phyloP scores from a whole-genome alignment of 2,888 invertebrate species.

The Acronicta aceris region DNA sequence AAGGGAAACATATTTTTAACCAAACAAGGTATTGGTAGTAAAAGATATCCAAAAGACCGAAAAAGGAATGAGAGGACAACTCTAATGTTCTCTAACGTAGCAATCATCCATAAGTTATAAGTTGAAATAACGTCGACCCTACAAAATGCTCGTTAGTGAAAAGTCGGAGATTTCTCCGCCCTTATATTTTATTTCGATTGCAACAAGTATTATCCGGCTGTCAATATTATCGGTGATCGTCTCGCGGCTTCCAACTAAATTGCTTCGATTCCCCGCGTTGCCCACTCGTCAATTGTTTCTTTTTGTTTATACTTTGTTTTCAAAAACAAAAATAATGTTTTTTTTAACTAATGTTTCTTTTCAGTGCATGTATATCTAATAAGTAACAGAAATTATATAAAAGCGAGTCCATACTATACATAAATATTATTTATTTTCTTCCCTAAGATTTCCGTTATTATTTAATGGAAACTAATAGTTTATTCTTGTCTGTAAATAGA shows the following conservation, averaged over 20 bases:
- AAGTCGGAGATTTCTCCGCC: conserved; percentile 61
- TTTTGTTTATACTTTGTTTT: conserved; percentile 50
- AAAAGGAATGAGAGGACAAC: conserved; percentile 1
- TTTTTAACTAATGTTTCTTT: too few species aligned
- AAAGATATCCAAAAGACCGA: too few species aligned
- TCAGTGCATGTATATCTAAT: too few species aligned
- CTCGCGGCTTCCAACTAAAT: conserved; percentile 72
- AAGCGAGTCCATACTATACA: too few species aligned
- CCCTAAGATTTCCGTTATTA: too few species aligned
- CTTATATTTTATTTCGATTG: conserved; percentile 77
- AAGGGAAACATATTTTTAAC: too few species aligned
- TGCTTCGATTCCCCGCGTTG: conserved; percentile 68
- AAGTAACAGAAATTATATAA: too few species aligned
- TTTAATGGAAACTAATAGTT: too few species aligned
- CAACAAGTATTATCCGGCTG: conserved; percentile 79
- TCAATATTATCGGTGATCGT: conserved; percentile 83
- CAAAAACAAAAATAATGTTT: too few species aligned
- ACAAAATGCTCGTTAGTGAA: conserved; percentile 62
- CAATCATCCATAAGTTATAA: background rate
- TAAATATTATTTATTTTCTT: too few species aligned
- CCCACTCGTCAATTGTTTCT: conserved; percentile 61
- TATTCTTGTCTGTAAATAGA: too few species aligned
- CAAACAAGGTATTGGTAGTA: too few species aligned
- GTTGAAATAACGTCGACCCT: conserved; percentile 58
- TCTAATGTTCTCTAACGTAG: conserved; percentile 1